Percentiles rank a stretch among this genome's conserved stretches.
phyloP scores from a whole-genome alignment of 2,888 invertebrate species.

The Buathra laborator region DNA sequence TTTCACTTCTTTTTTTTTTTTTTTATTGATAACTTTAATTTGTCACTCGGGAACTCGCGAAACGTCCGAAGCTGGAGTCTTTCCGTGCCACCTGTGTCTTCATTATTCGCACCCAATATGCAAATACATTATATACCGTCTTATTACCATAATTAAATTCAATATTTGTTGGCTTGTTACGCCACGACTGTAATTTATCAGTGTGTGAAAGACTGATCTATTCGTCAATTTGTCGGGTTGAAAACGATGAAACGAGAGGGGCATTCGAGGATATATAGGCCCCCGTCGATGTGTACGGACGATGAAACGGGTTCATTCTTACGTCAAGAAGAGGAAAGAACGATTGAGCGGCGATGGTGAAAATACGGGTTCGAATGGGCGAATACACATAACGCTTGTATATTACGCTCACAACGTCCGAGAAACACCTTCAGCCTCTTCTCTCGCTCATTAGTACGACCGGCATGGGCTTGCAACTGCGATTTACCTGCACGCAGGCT shows the following conservation, averaged over 20 bases:
- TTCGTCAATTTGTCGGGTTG: conserved; percentile 72
- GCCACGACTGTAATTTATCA: conserved; percentile 79
- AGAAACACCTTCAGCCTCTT: conserved; percentile 54
- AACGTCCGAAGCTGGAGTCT: conserved; percentile 43
- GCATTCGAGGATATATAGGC: neutral
- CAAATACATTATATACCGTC: conserved; percentile 78
- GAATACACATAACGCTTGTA: conserved; percentile 39
- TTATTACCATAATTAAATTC: conserved; percentile 83
- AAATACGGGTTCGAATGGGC: conserved; percentile 54
- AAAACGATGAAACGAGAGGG: neutral
- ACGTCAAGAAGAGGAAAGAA: conserved; percentile 7
- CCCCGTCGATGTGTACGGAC: neutral
- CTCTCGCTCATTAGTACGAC: conserved; percentile 56
- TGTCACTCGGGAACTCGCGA: conserved; percentile 1
- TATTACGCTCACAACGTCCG: conserved; percentile 41
- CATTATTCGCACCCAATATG: conserved; percentile 78
- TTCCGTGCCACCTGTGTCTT: conserved; percentile 80
- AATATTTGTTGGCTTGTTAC: conserved; percentile 82
- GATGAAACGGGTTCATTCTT: neutral
- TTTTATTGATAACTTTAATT: neutral
- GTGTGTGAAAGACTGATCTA: conserved; percentile 67
- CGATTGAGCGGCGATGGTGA: conserved; percentile 43
- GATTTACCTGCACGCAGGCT: conserved; percentile 64
- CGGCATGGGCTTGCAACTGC: conserved; percentile 49
- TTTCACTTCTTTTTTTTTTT: neutral